phyloP scores from a whole-genome alignment of 2,113 vertebrate genomes.

The Seriola quinqueradiata region DNA sequence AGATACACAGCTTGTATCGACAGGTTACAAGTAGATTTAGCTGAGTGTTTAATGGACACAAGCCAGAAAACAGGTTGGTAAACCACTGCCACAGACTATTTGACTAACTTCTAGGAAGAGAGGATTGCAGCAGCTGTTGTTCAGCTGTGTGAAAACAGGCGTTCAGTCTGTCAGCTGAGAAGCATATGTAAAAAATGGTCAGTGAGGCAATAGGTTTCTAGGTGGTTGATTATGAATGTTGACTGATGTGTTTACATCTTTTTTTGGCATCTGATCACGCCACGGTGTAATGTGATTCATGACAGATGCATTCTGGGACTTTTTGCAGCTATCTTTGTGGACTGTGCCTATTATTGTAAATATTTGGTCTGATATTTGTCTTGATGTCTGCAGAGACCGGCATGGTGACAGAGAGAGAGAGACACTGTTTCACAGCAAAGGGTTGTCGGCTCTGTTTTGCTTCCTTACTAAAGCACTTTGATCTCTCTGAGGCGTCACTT shows the following conservation, averaged over 20 bases:
- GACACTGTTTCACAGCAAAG: slow-evolving; percentile 12
- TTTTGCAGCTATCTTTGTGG: slow-evolving; percentile 37
- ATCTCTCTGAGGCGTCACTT: slow-evolving; percentile 19
- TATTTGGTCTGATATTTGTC: slow-evolving; percentile 29
- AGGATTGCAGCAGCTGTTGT: slow-evolving; percentile 25
- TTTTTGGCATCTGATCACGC: slow-evolving; percentile 45
- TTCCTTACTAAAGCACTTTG: not conserved
- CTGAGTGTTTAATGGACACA: not conserved
- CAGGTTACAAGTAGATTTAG: not conserved
- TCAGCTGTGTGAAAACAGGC: slow-evolving; percentile 25
- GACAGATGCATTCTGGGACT: slow-evolving; percentile 38
- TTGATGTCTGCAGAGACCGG: slow-evolving; percentile 16
- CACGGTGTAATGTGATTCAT: slow-evolving; percentile 37
- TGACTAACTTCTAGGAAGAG: slow-evolving; percentile 19
- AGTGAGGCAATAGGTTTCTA: slow-evolving; percentile 47
- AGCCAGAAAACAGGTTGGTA: not conserved
- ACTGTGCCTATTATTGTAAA: slow-evolving; percentile 9
- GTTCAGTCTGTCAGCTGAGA: slow-evolving; percentile 39
- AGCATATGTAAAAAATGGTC: not conserved
- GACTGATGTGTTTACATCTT: slow-evolving; percentile 60
- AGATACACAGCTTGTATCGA: not conserved
- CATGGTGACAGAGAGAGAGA: slow-evolving; percentile 3
- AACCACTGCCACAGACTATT: not conserved
- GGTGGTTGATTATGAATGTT: slow-evolving; percentile 9
- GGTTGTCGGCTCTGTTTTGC: slow-evolving; percentile 4